phyloP scores from a whole-genome alignment of 2,113 vertebrate species.

The Lycaon pictus region DNA sequence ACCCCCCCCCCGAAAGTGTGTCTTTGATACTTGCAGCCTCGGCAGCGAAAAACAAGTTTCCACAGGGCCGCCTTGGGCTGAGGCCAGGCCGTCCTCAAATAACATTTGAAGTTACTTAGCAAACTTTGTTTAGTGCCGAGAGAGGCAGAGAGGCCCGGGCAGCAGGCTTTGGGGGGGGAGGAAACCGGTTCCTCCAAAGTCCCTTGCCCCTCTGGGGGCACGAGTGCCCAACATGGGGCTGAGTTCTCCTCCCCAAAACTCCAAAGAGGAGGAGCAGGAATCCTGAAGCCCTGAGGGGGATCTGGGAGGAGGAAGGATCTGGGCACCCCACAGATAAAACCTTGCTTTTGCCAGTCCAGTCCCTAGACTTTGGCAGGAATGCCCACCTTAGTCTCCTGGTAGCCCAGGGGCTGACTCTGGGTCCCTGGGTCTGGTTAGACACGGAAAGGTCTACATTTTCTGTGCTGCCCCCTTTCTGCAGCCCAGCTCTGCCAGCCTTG shows the following conservation, averaged over 20 bases:
- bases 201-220: constrained; percentile 74
- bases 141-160: constrained; percentile 74
- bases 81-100: constrained; percentile 83
- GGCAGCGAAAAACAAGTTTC: constrained; percentile 84
- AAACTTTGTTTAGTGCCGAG: constrained; percentile 83
- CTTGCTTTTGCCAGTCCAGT: neutral
- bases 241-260: neutral
- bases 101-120: constrained; percentile 85
- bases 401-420: neutral
- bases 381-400: neutral
- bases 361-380: neutral
- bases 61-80: constrained; percentile 81
- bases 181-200: constrained; percentile 77
- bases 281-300: neutral
- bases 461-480: neutral
- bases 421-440: neutral
- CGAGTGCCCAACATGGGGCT: constrained; percentile 32
- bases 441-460: neutral
- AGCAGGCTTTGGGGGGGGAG: constrained; percentile 39
- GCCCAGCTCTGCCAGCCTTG: constrained; percentile 33
- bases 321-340: neutral
- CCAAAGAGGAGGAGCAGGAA: neutral
- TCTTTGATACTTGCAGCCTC: constrained; percentile 83
- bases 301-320: neutral
- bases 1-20: constrained; percentile 76